Evolutionary conservation across 1,140 invertebrate species (phyloP), one percentile per base, ranked within the genome.

Genomic region (Fragariocoptes setiger): DNA sequence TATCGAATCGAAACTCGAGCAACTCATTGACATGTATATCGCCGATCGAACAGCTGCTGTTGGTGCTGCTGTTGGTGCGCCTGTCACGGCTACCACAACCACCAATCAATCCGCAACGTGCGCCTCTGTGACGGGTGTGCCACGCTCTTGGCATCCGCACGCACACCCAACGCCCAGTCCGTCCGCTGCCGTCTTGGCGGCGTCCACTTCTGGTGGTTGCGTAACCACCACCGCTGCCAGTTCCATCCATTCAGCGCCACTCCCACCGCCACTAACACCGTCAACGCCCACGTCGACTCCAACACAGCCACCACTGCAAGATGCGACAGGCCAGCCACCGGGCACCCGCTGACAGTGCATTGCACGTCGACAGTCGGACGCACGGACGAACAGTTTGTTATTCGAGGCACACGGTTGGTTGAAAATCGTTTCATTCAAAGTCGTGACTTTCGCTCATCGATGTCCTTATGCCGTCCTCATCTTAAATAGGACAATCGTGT

Each of bases 1-100:
- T 56, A 80, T 82, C 57, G 80, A 86, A 62, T 68, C 68, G 52
- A 88, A 88, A 64, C 62, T 90, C 53, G 79, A 88, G 60, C 70
- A 83, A 57, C 66, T 90, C 50, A 69, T 88, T 53, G 80, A 88
- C 54, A 65, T 86, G 60, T 83, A 85, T 56, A 68, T 79, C 65
- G 77, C 83, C 57, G 79, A 86, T 58, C 65, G 79, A 51, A 70
- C 73, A 8, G 8, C 8, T 31, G 8, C 25, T 8, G n/a, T 8
- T 31, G 25, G 25, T n/a, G 25, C 8, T n/a, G 25, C 25, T n/a
- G n/a, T n/a, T 8, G 25, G n/a, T n/a, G n/a, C 25, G 25, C 8
- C 25, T 31, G 25, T 31, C 8, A n/a, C 25, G n/a, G 25, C 25
- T 8, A n/a, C 8, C 8, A 31, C 25, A 8, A n/a, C 25, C 25